Percentiles rank a stretch among this genome's conserved stretches.
These are phyloP conservation scores for Dolichallabes microphthalmus DNA, from an alignment of 2,113 vertebrate species.

Conservation along the genomic window DNA sequence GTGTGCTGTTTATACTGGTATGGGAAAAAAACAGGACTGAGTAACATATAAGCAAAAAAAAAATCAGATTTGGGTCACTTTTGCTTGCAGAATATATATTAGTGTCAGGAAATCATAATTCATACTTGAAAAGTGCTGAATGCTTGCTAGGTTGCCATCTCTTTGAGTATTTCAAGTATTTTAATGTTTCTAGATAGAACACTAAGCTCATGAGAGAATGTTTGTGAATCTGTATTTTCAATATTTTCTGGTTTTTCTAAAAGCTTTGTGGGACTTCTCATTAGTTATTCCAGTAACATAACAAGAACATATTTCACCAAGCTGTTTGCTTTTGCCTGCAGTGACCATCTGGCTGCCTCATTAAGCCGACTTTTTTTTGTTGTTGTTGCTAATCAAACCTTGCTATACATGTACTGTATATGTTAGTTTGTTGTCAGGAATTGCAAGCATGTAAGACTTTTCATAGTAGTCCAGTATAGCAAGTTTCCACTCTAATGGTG, in stretches of 20 bases:
- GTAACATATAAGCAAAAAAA: too few species aligned
- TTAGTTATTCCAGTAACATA: not conserved
- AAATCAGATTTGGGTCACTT: too few species aligned
- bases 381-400: not conserved
- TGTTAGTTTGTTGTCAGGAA: not conserved
- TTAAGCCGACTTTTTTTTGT: not conserved
- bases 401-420: not conserved
- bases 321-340: not conserved
- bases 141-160: not conserved
- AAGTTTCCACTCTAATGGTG: not conserved
- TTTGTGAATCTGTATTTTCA: not conserved
- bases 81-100: not conserved
- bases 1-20: too few species aligned
- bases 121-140: not conserved
- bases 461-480: not conserved
- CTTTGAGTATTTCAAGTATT: not conserved
- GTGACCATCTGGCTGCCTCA: not conserved
- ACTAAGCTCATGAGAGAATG: not conserved
- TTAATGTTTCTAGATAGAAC: not conserved
- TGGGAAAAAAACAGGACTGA: too few species aligned
- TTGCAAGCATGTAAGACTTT: not conserved
- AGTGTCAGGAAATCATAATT: not conserved
- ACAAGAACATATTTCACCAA: constrained; percentile 1
- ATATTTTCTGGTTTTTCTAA: too few species aligned
- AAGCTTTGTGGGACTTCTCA: not conserved